phyloP scores from a whole-genome alignment of 2,797 vertebrate genomes.

The Momotus momota region DNA sequence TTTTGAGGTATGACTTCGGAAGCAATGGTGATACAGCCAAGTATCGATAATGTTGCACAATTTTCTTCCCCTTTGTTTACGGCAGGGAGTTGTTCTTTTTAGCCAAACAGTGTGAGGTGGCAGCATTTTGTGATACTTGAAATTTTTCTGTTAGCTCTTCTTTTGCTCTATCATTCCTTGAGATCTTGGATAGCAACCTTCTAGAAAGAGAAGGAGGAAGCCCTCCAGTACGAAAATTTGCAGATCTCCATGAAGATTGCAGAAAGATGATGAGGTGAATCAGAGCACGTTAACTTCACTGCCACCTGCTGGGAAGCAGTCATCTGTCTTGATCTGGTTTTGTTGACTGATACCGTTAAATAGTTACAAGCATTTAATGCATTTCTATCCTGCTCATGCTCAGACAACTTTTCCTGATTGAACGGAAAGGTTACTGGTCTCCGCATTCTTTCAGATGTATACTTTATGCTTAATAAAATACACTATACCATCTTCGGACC shows the following conservation, averaged over 20 bases:
- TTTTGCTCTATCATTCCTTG: neutral
- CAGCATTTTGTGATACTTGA: neutral
- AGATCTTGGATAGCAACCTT: neutral
- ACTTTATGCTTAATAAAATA: neutral
- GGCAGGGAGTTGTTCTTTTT: neutral
- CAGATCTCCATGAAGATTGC: neutral
- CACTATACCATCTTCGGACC: neutral
- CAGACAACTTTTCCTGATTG: neutral
- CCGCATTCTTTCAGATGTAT: neutral
- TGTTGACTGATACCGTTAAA: neutral
- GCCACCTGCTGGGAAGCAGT: slow-evolving; percentile 46
- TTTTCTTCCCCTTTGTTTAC: neutral
- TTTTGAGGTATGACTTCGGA: neutral
- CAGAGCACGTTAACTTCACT: neutral
- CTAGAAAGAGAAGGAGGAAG: neutral
- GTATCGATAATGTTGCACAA: neutral
- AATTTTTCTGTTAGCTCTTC: neutral
- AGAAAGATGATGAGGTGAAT: neutral
- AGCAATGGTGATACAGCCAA: neutral
- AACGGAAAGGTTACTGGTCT: neutral
- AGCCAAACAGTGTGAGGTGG: neutral
- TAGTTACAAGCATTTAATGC: neutral
- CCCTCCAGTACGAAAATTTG: neutral
- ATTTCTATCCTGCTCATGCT: neutral
- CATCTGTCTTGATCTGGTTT: neutral